Evolutionary conservation across 2,113 vertebrate species (phyloP).

Genomic region (Notarius quadriscutis): DNA sequence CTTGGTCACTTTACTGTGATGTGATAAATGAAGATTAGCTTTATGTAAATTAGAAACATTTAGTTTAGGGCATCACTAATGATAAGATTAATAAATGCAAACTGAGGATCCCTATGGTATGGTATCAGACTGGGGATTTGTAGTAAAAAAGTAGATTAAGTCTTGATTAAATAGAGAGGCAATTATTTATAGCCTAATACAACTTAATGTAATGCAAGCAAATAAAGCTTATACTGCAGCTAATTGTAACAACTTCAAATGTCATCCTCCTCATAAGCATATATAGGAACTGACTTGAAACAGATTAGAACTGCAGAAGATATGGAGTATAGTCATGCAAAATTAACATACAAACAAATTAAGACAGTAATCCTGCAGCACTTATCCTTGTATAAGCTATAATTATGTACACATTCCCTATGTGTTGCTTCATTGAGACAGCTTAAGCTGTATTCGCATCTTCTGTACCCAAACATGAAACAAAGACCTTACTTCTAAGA

Average conservation of each 20-base stretch:
- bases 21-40: slow-evolving; percentile 51
- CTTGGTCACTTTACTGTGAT: slow-evolving; percentile 30
- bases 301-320: slow-evolving; percentile 45
- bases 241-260: slow-evolving; percentile 58
- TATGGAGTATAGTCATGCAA: slow-evolving; percentile 33
- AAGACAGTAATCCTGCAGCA: slow-evolving; percentile 36
- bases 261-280: slow-evolving; percentile 47
- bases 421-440: slow-evolving; percentile 38
- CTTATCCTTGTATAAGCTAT: slow-evolving; percentile 31
- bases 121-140: slow-evolving; percentile 56
- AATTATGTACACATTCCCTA: slow-evolving; percentile 21
- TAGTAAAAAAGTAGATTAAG: slow-evolving; percentile 65
- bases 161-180: slow-evolving; percentile 57
- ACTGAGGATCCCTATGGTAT: slow-evolving; percentile 58
- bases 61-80: slow-evolving; percentile 59
- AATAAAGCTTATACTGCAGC: slow-evolving; percentile 55
- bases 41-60: slow-evolving; percentile 61
- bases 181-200: slow-evolving; percentile 64
- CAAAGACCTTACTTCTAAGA: slow-evolving; percentile 20
- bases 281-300: slow-evolving; percentile 46
- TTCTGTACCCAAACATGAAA: slow-evolving; percentile 18
- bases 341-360: slow-evolving; percentile 42
- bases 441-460: slow-evolving; percentile 9
- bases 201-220: slow-evolving; percentile 57
- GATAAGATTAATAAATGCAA: slow-evolving; percentile 66